Conservation (phyloP, 2,888 invertebrate species). For the Ashinkailepas kermadecensis region DNA sequence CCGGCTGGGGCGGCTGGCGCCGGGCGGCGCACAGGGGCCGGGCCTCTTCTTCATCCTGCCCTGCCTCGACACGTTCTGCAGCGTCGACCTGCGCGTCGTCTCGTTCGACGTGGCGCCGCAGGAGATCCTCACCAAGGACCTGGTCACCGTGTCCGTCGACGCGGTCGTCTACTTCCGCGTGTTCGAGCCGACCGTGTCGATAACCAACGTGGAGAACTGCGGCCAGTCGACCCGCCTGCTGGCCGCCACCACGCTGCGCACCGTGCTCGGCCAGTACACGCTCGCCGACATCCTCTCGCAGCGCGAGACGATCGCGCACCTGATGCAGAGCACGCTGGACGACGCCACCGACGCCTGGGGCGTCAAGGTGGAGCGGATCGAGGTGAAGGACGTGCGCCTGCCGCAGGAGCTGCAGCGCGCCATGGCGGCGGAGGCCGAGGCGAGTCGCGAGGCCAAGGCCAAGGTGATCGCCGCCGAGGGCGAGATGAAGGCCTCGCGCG, state of each 20-base stretch:
- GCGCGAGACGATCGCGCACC: conserved; percentile 64
- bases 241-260: conserved; percentile 75
- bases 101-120: conserved; percentile 55
- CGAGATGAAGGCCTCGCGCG: conserved; percentile 46
- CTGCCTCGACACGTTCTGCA: conserved; percentile 50
- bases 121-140: conserved; percentile 55
- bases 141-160: conserved; percentile 88
- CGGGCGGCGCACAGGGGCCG: conserved; percentile 48
- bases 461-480: conserved; percentile 50
- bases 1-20: conserved; percentile 44
- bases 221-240: conserved; percentile 67
- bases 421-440: conserved; percentile 48
- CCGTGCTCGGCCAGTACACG: conserved; percentile 85
- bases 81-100: conserved; percentile 52
- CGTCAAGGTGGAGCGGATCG: conserved; percentile 46
- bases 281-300: conserved; percentile 86
- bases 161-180: conserved; percentile 75
- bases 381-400: conserved; percentile 42
- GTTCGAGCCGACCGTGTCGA: conserved; percentile 46
- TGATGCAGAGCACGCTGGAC: conserved; percentile 44
- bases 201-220: conserved; percentile 49
- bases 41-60: conserved; percentile 54
- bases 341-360: conserved; percentile 44
- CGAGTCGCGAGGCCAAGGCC: conserved; percentile 45
- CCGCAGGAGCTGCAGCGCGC: conserved; percentile 33